Evolutionary conservation across 2,888 invertebrate species (phyloP), one percentile per base, ranked within the genome.

Genomic region (Tineola bisselliella): DNA sequence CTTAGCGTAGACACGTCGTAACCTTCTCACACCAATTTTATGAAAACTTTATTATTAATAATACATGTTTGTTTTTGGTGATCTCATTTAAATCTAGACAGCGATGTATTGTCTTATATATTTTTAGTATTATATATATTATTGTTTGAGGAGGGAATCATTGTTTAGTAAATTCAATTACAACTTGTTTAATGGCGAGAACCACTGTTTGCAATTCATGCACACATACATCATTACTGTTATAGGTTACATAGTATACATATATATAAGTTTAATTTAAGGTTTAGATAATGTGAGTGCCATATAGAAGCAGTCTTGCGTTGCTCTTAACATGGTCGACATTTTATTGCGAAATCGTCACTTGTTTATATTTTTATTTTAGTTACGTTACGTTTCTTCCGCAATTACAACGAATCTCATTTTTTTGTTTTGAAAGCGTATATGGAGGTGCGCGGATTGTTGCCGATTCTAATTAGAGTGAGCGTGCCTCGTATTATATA

Each of bases 341-440:
- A 60, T 59, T 63, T 62, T 38, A 43, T 77, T 48, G 48, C 48
- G 48, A 15, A 48, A 48, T 48, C 48, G 48, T 48, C 48, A 15
- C 48, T 1, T 48, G 15, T 5, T 48, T 8, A 74, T 61, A 64
- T 62, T 63, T 8, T 56, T 56, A 2, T 56, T 56, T 54, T 54
- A 54, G n/a, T 18, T 54, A 17, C n/a, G 25, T 25, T 25, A 19
- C 19, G 2, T 18, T 58, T 58, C 31, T 15, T 8, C 19, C 48
- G 48, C 15, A 19, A 33, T 33, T 58, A 79, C 79, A 81, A 77
- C 79, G 84, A 84, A 84, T 86, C 84, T 86, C 84, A 73, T 19
- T 19, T 10, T 10, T 15, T n/a, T 48, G n/a, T 33, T 61, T 61
- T 33, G 4, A n/a, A 38, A 13, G 19, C 31, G 33, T 33, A 19